A percentile compares a stretch with the other conserved stretches of the same genome.
These are phyloP conservation scores for Escarpia spicata DNA, from an alignment of 2,888 invertebrate species.

Conservation along the genomic window DNA sequence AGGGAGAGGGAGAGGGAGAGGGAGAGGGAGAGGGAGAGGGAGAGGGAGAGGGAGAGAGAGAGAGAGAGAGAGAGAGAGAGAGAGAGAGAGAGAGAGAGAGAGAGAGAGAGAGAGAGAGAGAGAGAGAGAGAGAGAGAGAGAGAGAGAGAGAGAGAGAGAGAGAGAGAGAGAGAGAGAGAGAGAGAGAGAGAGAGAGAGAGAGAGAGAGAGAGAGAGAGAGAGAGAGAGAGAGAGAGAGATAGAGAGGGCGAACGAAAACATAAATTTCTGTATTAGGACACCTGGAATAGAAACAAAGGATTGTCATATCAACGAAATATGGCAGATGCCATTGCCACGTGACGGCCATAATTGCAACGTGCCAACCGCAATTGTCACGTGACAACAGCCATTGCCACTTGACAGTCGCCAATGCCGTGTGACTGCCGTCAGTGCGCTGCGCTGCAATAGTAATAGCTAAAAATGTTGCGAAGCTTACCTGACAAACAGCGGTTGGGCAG, in stretches of 20 bases:
- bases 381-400: neutral
- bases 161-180: neutral
- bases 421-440: too few relatives aligned
- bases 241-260: too few relatives aligned
- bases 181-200: neutral
- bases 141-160: neutral
- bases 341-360: too few relatives aligned
- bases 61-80: neutral
- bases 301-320: too few relatives aligned
- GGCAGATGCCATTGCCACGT: too few relatives aligned
- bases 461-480: neutral
- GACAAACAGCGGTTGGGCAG: neutral
- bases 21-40: constrained; percentile 13
- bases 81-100: too few relatives aligned
- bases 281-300: neutral
- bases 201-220: neutral
- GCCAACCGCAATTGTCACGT: neutral
- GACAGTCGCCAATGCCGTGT: too few relatives aligned
- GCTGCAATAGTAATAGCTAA: neutral
- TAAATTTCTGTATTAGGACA: too few relatives aligned
- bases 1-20: too few relatives aligned
- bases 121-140: too few relatives aligned
- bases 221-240: neutral
- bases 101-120: too few relatives aligned
- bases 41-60: too few relatives aligned